A percentile compares a stretch with the other conserved stretches of the same genome.
phyloP scores from a whole-genome alignment of 2,888 invertebrate genomes.

The Ochropleura plecta region DNA sequence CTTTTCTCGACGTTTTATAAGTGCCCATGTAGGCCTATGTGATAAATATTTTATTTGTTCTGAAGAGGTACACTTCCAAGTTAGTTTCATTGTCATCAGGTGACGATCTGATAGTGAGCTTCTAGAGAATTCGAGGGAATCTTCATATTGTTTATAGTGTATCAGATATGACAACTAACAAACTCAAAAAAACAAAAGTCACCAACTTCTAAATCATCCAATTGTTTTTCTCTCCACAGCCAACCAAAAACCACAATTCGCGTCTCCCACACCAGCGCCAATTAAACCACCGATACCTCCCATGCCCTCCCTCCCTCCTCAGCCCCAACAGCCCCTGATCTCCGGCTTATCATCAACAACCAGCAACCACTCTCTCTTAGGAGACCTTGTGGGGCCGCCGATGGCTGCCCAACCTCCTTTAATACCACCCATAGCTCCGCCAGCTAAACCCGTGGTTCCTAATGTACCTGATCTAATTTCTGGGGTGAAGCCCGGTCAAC shows the following conservation, averaged over 20 bases:
- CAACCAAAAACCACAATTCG: slow-evolving; percentile 75
- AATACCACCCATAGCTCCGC: slow-evolving; percentile 66
- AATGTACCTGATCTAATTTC: slow-evolving; percentile 84
- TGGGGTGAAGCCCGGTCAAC: slow-evolving; percentile 74
- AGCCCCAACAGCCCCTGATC: slow-evolving; percentile 52
- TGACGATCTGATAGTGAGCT: too few relatives aligned
- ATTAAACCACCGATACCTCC: slow-evolving; percentile 84
- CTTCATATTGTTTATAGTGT: too few relatives aligned
- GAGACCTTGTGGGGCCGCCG: slow-evolving; percentile 53
- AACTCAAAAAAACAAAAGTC: too few relatives aligned
- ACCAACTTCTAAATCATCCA: neutral
- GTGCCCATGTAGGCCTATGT: too few relatives aligned
- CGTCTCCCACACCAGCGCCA: slow-evolving; percentile 74
- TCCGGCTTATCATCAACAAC: slow-evolving; percentile 30
- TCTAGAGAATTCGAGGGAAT: too few relatives aligned
- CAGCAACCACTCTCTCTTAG: slow-evolving; percentile 61
- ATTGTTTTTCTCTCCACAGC: slow-evolving; percentile 62
- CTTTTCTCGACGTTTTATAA: too few relatives aligned
- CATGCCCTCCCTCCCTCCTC: slow-evolving; percentile 70
- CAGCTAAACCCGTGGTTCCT: slow-evolving; percentile 71
- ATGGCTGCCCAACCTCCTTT: slow-evolving; percentile 55
- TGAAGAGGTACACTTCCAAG: too few relatives aligned
- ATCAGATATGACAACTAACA: too few relatives aligned
- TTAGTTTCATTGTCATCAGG: too few relatives aligned
- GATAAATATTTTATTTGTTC: too few relatives aligned